Percentiles rank a stretch among this genome's conserved stretches.
Conservation (phyloP, 2,888 invertebrate species). For the Athrips mouffetella region DNA sequence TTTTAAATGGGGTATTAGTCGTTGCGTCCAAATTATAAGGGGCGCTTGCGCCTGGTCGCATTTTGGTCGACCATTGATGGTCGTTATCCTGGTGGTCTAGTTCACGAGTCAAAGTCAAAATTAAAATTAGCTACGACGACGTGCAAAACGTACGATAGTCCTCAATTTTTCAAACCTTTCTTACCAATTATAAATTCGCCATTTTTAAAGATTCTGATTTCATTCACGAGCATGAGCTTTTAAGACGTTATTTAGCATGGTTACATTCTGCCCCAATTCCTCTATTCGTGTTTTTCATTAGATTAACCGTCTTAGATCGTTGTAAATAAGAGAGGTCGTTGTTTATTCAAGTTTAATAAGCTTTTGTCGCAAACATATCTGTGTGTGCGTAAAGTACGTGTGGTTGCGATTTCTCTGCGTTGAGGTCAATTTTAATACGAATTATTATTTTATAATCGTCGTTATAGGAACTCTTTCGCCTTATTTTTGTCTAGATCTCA, state of each 20-base stretch:
- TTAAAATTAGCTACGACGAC: neutral
- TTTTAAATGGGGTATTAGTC: no score
- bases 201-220: constrained; percentile 14
- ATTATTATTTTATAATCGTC: constrained; percentile 2
- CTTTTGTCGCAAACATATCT: constrained; percentile 77
- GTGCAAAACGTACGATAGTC: neutral
- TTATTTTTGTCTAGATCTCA: neutral
- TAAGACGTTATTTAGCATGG: constrained; percentile 45
- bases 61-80: no score
- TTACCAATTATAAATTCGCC: constrained; percentile 13
- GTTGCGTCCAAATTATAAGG: no score
- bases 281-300: constrained; percentile 51
- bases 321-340: constrained; percentile 35
- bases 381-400: constrained; percentile 47
- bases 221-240: constrained; percentile 34
- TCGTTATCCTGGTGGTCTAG: no score
- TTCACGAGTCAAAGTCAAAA: no score
- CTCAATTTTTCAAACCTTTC: neutral
- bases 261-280: constrained; percentile 53
- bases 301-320: constrained; percentile 39
- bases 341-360: constrained; percentile 58
- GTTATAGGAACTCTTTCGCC: neutral
- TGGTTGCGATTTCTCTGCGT: constrained; percentile 47
- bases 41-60: no score
- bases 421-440: constrained; percentile 35